Evolutionary conservation across 2,888 invertebrate species (phyloP).

Genomic region (Atrina japonica): DNA sequence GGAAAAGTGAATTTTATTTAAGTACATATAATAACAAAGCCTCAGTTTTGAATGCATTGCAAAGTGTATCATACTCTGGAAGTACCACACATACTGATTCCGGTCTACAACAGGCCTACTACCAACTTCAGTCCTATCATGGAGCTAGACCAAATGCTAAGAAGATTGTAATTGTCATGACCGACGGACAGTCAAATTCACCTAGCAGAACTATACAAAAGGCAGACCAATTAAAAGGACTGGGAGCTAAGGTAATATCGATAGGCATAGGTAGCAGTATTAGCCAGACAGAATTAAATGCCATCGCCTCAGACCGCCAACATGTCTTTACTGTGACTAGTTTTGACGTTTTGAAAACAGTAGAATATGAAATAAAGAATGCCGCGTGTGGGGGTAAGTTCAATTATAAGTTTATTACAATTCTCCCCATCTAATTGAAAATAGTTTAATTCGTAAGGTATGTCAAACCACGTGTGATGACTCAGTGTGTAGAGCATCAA

Average conservation of each 20-base stretch:
- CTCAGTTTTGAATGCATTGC: slow-evolving; percentile 48
- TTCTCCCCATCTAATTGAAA: too few species aligned
- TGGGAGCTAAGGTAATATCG: slow-evolving; percentile 53
- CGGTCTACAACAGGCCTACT: slow-evolving; percentile 53
- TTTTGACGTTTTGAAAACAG: slow-evolving; percentile 51
- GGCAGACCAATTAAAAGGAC: slow-evolving; percentile 48
- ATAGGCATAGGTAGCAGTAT: slow-evolving; percentile 61
- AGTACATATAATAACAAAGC: slow-evolving; percentile 50
- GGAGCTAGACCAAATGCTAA: slow-evolving; percentile 52
- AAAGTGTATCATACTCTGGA: slow-evolving; percentile 40
- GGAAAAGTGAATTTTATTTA: slow-evolving; percentile 56
- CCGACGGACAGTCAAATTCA: slow-evolving; percentile 58
- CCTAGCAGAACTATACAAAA: slow-evolving; percentile 47
- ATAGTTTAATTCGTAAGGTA: too few species aligned
- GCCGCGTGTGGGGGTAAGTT: slow-evolving; percentile 52
- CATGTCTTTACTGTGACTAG: slow-evolving; percentile 56
- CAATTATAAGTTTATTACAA: too few species aligned
- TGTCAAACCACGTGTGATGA: too few species aligned
- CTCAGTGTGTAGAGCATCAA: too few species aligned
- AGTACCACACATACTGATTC: slow-evolving; percentile 51
- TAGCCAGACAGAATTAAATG: slow-evolving; percentile 53
- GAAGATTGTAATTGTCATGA: slow-evolving; percentile 57
- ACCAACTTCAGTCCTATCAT: slow-evolving; percentile 47
- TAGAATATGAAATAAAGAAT: slow-evolving; percentile 48
- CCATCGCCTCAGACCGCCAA: slow-evolving; percentile 53